These are phyloP conservation scores for Peromyscus melanophrys DNA, from an alignment of 2,797 vertebrate genomes.

Conservation along the genomic window DNA sequence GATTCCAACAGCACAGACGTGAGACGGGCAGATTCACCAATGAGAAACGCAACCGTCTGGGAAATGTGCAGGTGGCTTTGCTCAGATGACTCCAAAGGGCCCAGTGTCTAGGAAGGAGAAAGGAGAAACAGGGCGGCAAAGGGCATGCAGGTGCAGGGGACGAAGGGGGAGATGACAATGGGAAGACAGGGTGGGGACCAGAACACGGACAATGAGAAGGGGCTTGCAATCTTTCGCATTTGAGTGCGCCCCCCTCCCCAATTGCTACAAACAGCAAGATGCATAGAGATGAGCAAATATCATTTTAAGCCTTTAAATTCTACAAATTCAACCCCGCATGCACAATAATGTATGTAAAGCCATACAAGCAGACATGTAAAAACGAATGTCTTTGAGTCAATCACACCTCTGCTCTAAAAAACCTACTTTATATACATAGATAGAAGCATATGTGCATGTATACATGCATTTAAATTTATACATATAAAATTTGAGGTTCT, in stretches of 20 bases:
- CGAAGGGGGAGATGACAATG: neutral
- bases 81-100: neutral
- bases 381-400: neutral
- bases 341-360: neutral
- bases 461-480: slow-evolving; percentile 57
- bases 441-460: neutral
- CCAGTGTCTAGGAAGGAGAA: neutral
- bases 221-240: neutral
- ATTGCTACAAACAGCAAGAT: neutral
- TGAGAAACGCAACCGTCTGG: neutral
- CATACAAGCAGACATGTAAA: neutral
- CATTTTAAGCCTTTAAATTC: neutral
- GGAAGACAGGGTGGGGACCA: neutral
- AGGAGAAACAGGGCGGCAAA: neutral
- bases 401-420: neutral
- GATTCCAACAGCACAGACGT: accelerated
- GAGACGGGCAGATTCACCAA: neutral
- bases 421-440: neutral
- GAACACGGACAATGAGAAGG: neutral
- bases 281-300: neutral
- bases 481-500: slow-evolving; percentile 78
- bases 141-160: neutral
- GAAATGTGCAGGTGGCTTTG: neutral
- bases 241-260: neutral
- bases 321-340: neutral